A percentile compares a stretch with the other conserved stretches of the same genome.
Evolutionary conservation across 2,113 vertebrate genomes (phyloP).

Genomic region (Lathamus discolor): DNA sequence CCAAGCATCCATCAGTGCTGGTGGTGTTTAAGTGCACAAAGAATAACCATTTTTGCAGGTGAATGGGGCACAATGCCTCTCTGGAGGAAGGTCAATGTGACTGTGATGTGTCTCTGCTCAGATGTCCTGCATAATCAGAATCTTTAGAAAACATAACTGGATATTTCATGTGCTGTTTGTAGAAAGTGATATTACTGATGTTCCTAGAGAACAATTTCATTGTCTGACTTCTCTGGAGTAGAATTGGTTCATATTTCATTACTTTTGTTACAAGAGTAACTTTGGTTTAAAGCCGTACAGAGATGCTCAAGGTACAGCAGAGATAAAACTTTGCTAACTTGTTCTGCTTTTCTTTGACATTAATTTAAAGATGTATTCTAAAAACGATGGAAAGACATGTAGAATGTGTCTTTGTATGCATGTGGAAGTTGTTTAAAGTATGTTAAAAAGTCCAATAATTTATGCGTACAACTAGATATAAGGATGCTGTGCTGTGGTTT

Average conservation of each 20-base stretch:
- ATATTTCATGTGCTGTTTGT: not conserved
- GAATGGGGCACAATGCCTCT: not conserved
- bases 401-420: not conserved
- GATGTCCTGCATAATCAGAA: not conserved
- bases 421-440: not conserved
- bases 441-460: not conserved
- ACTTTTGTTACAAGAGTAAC: not conserved
- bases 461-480: not conserved
- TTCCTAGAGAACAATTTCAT: not conserved
- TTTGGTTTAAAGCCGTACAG: not conserved
- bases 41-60: not conserved
- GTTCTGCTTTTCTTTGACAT: not conserved
- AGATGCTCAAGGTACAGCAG: not conserved
- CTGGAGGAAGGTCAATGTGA: not conserved
- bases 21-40: not conserved
- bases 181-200: not conserved
- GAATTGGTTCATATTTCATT: not conserved
- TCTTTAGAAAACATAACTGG: not conserved
- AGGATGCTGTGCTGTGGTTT: not conserved
- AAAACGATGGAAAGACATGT: not conserved
- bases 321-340: not conserved
- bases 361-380: not conserved
- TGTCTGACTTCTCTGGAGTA: not conserved
- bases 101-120: not conserved
- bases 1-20: not conserved